Base-by-base conservation (phyloP, 2,113 vertebrate species). In the Gnathonemus echidnorhynchus region DNA sequence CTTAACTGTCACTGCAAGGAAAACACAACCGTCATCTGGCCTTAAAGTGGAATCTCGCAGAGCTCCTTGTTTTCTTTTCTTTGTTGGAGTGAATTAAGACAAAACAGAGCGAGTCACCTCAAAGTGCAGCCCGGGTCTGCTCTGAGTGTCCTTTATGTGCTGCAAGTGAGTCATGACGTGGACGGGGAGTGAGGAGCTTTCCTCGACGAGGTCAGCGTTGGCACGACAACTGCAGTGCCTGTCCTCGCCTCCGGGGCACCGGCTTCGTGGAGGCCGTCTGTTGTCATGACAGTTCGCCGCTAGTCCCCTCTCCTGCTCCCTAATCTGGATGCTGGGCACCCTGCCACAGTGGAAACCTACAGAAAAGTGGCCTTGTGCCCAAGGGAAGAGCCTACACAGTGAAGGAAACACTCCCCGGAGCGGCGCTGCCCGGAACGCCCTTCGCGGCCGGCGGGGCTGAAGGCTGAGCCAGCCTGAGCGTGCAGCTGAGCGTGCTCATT, bases 1-100 rank as follows among this genome's bases (percentile, higher is more conserved):
- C 88, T 89, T 49, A 85, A 70, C 88, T 89, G 88, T 89, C 88
- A 83, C 88, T 77, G 45, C 52, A 77, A 83, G 88, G 48, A 89
- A 52, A 89, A 74, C 88, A 53, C 17, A 35, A 83, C 70, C 70
- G 3, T 83, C 88, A 77, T 83, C 46, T 53, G 70, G 48, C 66
- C 88, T 89, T 89, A 83, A 80, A 52, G 66, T 89, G 88, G 88
- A 48, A 88, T 88, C 39, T 58, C 39, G 13, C 42, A 58, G 31
- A 88, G 87, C 52, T 27, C 2, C 15, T 5, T 24, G 42, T 88
- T 62, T 62, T 56, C 27, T 46, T 66, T 88, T 80, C 62, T 89
- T 52, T 50, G 48, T 89, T 27, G 27, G 50, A 53, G 24, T 58
- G 21, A 42, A 58, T 74, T 74, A 27, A 85, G 89, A 35, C 24